Conservation (phyloP, 1,140 invertebrate species). For the Elysia chlorotica region DNA sequence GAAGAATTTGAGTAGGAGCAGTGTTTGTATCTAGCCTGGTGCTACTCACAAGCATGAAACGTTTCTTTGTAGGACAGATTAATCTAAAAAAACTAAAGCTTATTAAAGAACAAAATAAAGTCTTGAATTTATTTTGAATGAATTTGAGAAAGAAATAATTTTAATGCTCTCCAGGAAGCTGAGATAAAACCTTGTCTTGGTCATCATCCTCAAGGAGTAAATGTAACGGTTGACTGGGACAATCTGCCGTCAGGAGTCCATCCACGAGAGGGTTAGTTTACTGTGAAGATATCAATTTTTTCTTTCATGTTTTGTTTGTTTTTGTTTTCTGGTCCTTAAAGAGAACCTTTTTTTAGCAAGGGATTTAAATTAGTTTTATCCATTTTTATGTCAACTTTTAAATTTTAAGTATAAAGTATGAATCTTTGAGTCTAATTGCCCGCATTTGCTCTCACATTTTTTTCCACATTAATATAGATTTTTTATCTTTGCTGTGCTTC, state of each 20-base stretch:
- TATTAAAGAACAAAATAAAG: no score
- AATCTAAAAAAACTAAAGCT: no score
- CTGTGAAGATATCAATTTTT: neutral
- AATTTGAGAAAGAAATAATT: no score
- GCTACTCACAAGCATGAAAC: neutral
- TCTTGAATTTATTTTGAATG: no score
- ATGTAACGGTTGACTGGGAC: conserved; percentile 65
- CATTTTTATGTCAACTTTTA: neutral
- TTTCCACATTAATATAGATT: neutral
- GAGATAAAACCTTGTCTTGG: conserved; percentile 31
- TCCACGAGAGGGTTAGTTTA: conserved; percentile 69
- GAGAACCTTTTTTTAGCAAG: neutral
- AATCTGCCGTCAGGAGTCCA: conserved; percentile 74
- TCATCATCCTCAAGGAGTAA: conserved; percentile 38
- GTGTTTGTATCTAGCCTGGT: no score
- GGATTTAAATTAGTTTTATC: neutral
- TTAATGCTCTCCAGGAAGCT: conserved; percentile 27
- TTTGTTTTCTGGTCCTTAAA: neutral
- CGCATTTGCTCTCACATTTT: neutral
- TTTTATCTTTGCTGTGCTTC: neutral
- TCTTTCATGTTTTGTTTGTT: neutral
- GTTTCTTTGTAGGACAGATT: neutral
- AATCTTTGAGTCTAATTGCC: neutral
- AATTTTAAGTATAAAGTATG: neutral
- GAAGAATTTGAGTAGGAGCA: no score